phyloP scores from a whole-genome alignment of 2,113 vertebrate genomes.

The Bubo scandiacus region DNA sequence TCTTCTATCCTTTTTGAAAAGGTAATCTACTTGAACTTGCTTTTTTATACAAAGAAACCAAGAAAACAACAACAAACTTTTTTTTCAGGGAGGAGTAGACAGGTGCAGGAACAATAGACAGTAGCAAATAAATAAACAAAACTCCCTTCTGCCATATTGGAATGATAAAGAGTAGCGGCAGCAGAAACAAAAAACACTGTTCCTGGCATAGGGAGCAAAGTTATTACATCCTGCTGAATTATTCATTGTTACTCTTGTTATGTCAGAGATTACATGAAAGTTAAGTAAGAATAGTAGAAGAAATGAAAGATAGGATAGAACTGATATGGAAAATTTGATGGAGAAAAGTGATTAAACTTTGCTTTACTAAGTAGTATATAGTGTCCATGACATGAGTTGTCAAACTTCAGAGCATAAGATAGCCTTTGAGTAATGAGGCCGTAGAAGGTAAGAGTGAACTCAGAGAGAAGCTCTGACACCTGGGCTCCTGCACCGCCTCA shows the following conservation, averaged over 20 bases:
- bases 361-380: not conserved
- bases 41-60: not conserved
- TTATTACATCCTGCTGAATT: not conserved
- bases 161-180: not conserved
- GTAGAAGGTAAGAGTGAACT: not conserved
- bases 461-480: not conserved
- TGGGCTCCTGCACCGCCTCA: not conserved
- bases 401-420: not conserved
- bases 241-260: not conserved
- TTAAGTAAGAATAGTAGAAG: not conserved
- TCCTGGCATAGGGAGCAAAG: not conserved
- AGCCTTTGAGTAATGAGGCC: not conserved
- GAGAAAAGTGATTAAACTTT: not conserved
- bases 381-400: not conserved
- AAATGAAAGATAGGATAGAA: not conserved
- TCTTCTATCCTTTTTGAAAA: not conserved
- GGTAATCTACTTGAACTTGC: not conserved
- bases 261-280: not conserved
- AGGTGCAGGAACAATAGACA: conserved; percentile 14
- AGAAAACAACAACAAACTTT: not conserved
- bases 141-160: not conserved
- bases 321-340: not conserved
- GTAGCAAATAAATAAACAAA: not conserved
- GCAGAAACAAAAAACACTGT: not conserved
- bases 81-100: not conserved